Conservation (phyloP, 2,888 invertebrate species). For the Therioaphis trifolii region DNA sequence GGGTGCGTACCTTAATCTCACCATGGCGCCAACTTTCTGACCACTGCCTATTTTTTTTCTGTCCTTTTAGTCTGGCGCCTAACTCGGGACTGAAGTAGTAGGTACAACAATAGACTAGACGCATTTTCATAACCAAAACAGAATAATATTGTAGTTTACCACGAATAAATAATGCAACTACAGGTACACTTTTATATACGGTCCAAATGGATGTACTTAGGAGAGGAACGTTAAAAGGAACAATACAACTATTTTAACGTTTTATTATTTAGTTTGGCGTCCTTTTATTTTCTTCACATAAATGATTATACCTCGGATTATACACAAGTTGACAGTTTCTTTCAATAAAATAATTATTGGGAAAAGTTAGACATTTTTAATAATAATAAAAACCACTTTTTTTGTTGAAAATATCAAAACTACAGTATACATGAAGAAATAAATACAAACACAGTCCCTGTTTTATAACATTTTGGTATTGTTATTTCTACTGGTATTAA, state of each 20-base stretch:
- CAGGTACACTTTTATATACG: background rate
- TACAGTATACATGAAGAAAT: too few relatives aligned
- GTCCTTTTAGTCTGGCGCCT: constrained; percentile 43
- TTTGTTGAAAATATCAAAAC: too few relatives aligned
- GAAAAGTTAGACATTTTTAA: too few relatives aligned
- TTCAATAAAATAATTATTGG: too few relatives aligned
- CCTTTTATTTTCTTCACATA: constrained; percentile 8
- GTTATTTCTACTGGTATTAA: too few relatives aligned
- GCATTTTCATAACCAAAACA: background rate
- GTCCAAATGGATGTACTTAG: too few relatives aligned
- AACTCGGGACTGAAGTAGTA: background rate
- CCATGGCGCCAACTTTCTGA: constrained; percentile 37
- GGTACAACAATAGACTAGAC: constrained; percentile 15
- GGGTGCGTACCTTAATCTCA: constrained; percentile 15
- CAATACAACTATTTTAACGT: constrained; percentile 13
- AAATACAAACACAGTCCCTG: too few relatives aligned
- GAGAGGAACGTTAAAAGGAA: background rate
- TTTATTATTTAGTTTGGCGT: constrained; percentile 25
- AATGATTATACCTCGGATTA: too few relatives aligned
- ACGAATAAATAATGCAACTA: background rate
- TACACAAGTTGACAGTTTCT: too few relatives aligned
- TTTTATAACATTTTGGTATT: too few relatives aligned
- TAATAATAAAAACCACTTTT: too few relatives aligned
- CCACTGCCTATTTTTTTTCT: background rate
- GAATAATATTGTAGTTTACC: background rate